These are phyloP conservation scores for Cebuella pygmaea DNA, from an alignment of 2,797 vertebrate species.

Conservation along the genomic window DNA sequence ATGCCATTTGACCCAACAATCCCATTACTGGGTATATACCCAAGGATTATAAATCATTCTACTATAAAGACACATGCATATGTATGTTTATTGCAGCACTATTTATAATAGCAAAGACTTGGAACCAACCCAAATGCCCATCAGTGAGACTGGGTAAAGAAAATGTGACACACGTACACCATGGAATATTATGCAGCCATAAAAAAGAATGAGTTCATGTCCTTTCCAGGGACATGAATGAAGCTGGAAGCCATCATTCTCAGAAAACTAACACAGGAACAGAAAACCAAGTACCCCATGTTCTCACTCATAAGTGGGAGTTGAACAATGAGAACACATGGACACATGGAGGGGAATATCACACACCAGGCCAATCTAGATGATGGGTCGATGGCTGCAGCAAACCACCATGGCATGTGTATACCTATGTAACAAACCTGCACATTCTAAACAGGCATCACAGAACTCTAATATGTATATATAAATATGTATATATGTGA, in stretches of 20 bases:
- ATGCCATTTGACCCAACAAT: background rate
- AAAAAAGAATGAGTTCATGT: no score
- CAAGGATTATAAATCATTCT: background rate
- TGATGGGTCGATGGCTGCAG: background rate
- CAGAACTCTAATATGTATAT: background rate
- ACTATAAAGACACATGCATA: background rate
- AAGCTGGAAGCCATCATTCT: no score
- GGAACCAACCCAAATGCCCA: background rate
- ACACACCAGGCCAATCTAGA: background rate
- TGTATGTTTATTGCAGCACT: background rate
- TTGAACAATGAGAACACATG: background rate
- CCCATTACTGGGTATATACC: background rate
- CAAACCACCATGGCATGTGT: background rate
- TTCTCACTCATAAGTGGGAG: background rate
- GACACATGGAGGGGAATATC: background rate
- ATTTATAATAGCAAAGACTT: background rate
- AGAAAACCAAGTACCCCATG: no score
- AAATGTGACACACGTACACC: background rate
- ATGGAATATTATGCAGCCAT: background rate
- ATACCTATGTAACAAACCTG: background rate
- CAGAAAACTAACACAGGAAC: no score
- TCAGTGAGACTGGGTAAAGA: background rate
- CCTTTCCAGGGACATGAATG: no score
- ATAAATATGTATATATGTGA: no score
- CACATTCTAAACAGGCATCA: background rate